Percentiles rank a stretch among this genome's conserved stretches.
Conservation (phyloP, 2,888 invertebrate genomes). For the Physocephala rufipes region DNA sequence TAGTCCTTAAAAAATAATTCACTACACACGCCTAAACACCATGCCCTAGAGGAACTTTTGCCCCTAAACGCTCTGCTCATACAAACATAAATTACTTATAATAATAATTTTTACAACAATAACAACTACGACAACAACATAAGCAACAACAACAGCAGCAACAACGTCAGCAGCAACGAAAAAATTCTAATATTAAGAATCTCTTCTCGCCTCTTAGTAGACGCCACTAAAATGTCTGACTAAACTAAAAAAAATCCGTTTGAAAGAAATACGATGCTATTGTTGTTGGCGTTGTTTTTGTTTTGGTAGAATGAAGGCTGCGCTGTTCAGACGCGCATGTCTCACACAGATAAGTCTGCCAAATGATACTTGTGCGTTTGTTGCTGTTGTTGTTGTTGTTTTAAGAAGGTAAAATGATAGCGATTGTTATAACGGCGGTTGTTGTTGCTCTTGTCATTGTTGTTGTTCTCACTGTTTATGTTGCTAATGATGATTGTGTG, state of each 20-base stretch:
- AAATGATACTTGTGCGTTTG: conserved; percentile 16
- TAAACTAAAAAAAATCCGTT: conserved; percentile 1
- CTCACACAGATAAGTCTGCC: conserved; percentile 35
- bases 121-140: not conserved
- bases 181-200: not conserved
- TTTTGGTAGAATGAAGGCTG: conserved; percentile 5
- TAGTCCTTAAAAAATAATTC: no score
- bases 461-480: conserved; percentile 27
- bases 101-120: not conserved
- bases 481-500: not conserved
- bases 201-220: not conserved
- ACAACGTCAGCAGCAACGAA: not conserved
- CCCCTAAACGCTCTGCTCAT: no score
- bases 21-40: not conserved
- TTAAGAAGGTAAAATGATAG: conserved; percentile 10
- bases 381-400: conserved; percentile 26
- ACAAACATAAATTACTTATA: not conserved
- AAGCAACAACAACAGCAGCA: conserved; percentile 3
- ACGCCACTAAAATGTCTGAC: not conserved
- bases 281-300: conserved; percentile 8
- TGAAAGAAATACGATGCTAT: conserved; percentile 8
- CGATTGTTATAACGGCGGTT: conserved; percentile 33
- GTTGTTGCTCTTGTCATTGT: conserved; percentile 23
- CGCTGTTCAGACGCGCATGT: conserved; percentile 40
- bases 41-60: no score